A percentile compares a stretch with the other conserved stretches of the same genome.
Conservation (phyloP, 2,888 invertebrate genomes). For the Cephonodes hylas region DNA sequence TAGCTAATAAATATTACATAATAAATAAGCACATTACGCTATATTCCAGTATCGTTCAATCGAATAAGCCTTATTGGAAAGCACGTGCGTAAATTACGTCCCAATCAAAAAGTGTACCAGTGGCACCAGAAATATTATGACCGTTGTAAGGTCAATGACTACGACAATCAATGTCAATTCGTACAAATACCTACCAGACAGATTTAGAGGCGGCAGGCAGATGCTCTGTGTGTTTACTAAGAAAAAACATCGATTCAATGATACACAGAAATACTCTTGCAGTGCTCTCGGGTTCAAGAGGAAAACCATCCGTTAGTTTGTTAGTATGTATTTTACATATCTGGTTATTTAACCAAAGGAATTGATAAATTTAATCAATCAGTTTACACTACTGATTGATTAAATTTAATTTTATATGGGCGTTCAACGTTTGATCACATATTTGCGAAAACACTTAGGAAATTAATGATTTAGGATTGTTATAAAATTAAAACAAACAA, state of each 20-base stretch:
- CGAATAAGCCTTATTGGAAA: background rate
- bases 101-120: background rate
- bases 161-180: conserved; percentile 44
- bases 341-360: too few species aligned
- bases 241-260: too few species aligned
- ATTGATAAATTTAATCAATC: too few species aligned
- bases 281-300: too few species aligned
- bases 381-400: too few species aligned
- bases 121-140: background rate
- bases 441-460: too few species aligned
- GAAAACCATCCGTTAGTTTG: too few species aligned
- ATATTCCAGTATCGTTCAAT: background rate
- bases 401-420: too few species aligned
- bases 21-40: background rate
- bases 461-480: too few species aligned
- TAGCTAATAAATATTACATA: background rate
- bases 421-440: too few species aligned
- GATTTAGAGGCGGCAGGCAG: conserved; percentile 25
- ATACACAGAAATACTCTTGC: too few species aligned
- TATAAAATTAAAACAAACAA: background rate
- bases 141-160: conserved; percentile 38
- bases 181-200: conserved; percentile 28
- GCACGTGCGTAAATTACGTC: background rate
- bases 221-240: background rate
- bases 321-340: too few species aligned